A percentile compares a stretch with the other conserved stretches of the same genome.
Evolutionary conservation across 2,113 vertebrate genomes (phyloP).

Genomic region (Phalacrocorax carbo): DNA sequence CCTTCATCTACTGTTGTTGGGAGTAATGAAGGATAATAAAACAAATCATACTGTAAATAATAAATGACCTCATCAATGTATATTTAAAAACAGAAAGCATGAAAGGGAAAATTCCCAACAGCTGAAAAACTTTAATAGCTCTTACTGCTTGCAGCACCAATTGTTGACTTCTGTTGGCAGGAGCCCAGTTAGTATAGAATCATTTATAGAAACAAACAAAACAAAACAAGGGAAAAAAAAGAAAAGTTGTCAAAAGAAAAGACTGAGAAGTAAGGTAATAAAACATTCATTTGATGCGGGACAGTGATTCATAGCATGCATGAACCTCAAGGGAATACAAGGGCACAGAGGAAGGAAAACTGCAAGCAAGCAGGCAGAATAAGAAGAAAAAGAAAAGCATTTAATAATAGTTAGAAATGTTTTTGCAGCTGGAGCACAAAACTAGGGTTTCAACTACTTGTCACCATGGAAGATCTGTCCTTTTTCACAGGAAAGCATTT

Average conservation of each 20-base stretch:
- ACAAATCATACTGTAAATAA: conserved; percentile 44
- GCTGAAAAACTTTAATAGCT: background rate
- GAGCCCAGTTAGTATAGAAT: background rate
- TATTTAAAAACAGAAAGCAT: conserved; percentile 19
- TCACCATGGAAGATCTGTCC: background rate
- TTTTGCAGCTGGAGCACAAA: conserved; percentile 35
- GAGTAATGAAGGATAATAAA: conserved; percentile 34
- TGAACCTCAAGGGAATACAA: background rate
- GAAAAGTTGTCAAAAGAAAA: background rate
- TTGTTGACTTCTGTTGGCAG: background rate
- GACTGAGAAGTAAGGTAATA: background rate
- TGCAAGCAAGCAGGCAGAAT: background rate
- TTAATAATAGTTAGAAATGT: conserved; percentile 25
- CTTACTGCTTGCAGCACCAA: background rate
- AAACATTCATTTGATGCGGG: background rate
- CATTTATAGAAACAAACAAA: background rate
- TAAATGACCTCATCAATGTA: conserved; percentile 11
- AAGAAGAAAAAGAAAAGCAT: background rate
- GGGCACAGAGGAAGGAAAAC: background rate
- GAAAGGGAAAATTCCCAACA: background rate
- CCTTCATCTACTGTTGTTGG: background rate
- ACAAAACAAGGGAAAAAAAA: background rate
- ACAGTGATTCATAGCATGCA: background rate
- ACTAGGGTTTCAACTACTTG: background rate
- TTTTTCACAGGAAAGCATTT: conserved; percentile 2